Evolutionary conservation across 2,888 invertebrate species (phyloP), one percentile per base, ranked within the genome.

Genomic region (Epirrhoe alternata): DNA sequence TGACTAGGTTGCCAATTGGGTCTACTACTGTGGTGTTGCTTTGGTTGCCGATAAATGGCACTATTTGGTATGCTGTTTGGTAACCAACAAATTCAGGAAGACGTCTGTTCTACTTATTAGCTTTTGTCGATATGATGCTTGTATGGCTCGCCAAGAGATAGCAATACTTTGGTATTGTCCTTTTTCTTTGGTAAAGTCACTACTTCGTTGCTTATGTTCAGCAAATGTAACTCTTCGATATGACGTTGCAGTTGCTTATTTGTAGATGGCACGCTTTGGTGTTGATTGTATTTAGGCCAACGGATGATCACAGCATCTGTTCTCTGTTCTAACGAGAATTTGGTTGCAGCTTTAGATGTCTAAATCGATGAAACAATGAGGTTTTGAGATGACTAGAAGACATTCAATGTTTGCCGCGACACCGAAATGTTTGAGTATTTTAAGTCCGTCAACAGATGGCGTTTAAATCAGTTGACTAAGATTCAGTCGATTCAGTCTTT

Each of bases 41-140:
- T 24, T 14, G 2, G 10, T 16, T 10, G 52, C 8, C 38, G 2
- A 38, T 51, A 57, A 53, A 38, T 49, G 61, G 38, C 61, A 52
- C 24, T 35, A 54, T 17, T 54, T 38, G 5, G 12, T 24, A n/a
- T 16, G 38, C 38, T 54, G 24, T 14, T 14, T 14, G 47, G 50
- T 50, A 1, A 7, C 7, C 33, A 42, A 42, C 42, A 12, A n/a
- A n/a, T n/a, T n/a, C n/a, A n/a, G n/a, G n/a, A n/a, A n/a, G n/a
- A n/a, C n/a, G n/a, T n/a, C n/a, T n/a, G n/a, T n/a, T n/a, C n/a
- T n/a, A n/a, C n/a, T n/a, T n/a, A n/a, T n/a, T n/a, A n/a, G n/a
- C n/a, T n/a, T n/a, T n/a, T n/a, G n/a, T n/a, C n/a, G n/a, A n/a
- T n/a, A n/a, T n/a, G n/a, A n/a, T n/a, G n/a, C n/a, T n/a, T n/a